Percentiles rank a stretch among this genome's conserved stretches.
These are phyloP conservation scores for Motacilla alba DNA, from an alignment of 2,113 vertebrate species.

Conservation along the genomic window DNA sequence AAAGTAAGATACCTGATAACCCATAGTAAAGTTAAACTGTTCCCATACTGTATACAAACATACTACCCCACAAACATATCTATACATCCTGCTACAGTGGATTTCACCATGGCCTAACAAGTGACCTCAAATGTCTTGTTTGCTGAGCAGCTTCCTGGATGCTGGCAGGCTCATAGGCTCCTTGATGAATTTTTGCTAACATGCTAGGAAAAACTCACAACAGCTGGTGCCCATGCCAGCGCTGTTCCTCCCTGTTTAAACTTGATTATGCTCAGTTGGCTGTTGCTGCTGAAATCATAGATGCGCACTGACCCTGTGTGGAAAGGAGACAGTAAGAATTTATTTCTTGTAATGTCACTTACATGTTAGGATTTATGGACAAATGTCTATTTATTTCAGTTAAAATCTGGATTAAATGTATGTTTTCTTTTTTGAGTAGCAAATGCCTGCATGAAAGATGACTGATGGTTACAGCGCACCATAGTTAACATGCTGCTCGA, in stretches of 20 bases:
- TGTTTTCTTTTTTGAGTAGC: neutral
- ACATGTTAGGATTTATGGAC: neutral
- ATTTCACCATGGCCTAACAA: neutral
- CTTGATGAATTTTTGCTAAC: neutral
- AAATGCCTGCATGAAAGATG: neutral
- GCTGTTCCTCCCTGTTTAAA: slow-evolving; percentile 90
- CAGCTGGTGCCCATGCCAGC: slow-evolving; percentile 82
- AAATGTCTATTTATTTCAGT: neutral
- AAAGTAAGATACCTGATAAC: neutral
- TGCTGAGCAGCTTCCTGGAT: neutral
- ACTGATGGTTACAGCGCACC: neutral
- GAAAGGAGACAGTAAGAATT: neutral
- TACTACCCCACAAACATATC: neutral
- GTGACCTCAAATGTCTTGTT: neutral
- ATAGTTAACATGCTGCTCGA: neutral
- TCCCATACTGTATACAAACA: neutral
- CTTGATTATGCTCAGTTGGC: slow-evolving; percentile 70
- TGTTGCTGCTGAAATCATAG: slow-evolving; percentile 86
- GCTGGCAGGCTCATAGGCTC: neutral
- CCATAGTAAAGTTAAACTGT: neutral
- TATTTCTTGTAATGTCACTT: neutral
- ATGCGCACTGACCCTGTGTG: slow-evolving; percentile 83
- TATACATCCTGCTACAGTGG: neutral
- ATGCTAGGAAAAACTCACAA: slow-evolving; percentile 70
- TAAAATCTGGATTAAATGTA: neutral